Evolutionary conservation across 1,140 invertebrate genomes (phyloP), one percentile per base, ranked within the genome.

Genomic region (Bombus consobrinus): DNA sequence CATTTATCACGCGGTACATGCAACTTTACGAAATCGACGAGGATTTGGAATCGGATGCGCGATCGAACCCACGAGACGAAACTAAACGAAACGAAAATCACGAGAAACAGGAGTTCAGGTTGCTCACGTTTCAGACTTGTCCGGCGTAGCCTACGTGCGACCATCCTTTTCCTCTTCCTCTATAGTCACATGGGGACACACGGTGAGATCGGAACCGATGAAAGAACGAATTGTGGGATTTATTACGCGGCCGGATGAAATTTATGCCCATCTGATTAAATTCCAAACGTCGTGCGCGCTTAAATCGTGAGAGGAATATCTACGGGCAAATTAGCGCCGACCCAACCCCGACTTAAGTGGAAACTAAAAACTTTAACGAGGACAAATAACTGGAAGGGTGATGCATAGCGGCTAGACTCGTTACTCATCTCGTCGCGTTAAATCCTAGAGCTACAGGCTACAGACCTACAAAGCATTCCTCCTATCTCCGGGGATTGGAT

Each of bases 181-280:
- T 66, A 18, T 72, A n/a, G 28, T 18, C 12, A 6, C 37, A 59
- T 10, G 69, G 41, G 47, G 59, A 12, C 39, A 28, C 43, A 34
- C 9, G 41, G 9, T 28, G 72, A 88, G 89, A 90, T 90, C 90
- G 83, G 86, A 84, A 90, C 87, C 88, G 88, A 90, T 83, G 88
- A 88, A 90, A 90, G 86, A 68, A 66, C 75, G 80, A 90, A 88
- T 79, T 75, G 76, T 73, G 77, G 69, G 88, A 90, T 90, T 90
- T 90, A 90, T 90, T 81, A 68, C 82, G 86, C 64, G 34, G 66
- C 78, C 71, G 64, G 78, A 82, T 85, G 57, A 88, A 88, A 90
- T 90, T 90, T 90, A 90, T 81, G 88, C 80, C 83, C 88, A 90
- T 90, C 89, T 90, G 89, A 90, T 90, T 90, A 90, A 88, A 90